These are phyloP conservation scores for Rhea pennata DNA, from an alignment of 2,113 vertebrate genomes.

Conservation along the genomic window DNA sequence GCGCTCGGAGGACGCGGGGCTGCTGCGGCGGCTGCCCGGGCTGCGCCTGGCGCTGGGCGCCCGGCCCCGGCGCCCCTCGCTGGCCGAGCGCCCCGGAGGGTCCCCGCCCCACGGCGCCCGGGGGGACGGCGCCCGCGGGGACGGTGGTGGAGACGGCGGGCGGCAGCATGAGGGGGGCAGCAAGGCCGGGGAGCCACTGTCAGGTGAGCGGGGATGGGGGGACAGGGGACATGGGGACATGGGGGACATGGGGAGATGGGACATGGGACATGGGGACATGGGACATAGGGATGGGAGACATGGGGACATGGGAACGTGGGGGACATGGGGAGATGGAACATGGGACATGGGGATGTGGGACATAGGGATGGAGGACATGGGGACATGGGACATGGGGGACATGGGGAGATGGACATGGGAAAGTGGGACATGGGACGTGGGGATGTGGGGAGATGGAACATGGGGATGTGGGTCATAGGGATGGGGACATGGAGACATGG, in stretches of 20 bases:
- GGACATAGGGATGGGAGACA: no score
- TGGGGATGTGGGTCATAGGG: neutral
- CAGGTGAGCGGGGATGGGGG: conserved; percentile 72
- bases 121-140: accelerated
- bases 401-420: neutral
- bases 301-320: neutral
- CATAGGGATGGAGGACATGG: no score
- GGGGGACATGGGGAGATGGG: neutral
- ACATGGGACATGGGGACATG: no score
- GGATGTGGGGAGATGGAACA: neutral
- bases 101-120: no score
- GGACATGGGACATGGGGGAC: neutral
- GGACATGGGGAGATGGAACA: no score
- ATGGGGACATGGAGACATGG: neutral
- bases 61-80: conserved; percentile 77
- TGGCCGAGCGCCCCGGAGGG: neutral
- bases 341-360: no score
- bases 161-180: neutral
- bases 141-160: neutral
- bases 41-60: conserved; percentile 80
- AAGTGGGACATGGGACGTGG: neutral
- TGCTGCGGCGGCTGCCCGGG: conserved; percentile 76
- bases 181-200: conserved; percentile 82
- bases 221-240: no score
- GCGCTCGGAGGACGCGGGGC: conserved; percentile 85